These are phyloP conservation scores for Istiophorus platypterus DNA, from an alignment of 2,113 vertebrate species.

Conservation along the genomic window DNA sequence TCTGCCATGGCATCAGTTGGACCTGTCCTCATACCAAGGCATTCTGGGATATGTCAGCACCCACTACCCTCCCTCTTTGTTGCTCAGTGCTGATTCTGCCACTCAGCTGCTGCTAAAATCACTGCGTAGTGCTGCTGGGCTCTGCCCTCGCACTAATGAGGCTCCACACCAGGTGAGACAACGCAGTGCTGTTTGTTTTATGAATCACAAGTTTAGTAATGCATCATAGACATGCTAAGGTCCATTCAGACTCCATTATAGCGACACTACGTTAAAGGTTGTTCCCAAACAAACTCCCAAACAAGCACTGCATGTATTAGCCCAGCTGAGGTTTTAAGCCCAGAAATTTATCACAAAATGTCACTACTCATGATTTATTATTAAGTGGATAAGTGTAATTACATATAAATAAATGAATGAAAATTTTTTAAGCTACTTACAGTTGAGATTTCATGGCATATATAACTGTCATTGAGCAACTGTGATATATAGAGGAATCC, in stretches of 20 bases:
- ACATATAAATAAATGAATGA: background rate
- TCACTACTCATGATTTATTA: background rate
- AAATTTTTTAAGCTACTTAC: background rate
- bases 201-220: background rate
- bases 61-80: slow-evolving; percentile 91
- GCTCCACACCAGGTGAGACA: slow-evolving; percentile 88
- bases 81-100: slow-evolving; percentile 88
- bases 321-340: background rate
- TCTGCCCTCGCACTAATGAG: slow-evolving; percentile 82
- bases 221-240: background rate
- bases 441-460: slow-evolving; percentile 2
- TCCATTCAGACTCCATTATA: too few relatives aligned
- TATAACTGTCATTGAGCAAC: background rate
- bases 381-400: background rate
- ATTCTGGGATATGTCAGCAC: slow-evolving; percentile 91
- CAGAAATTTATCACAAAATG: background rate
- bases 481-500: background rate
- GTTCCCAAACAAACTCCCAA: background rate
- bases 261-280: background rate
- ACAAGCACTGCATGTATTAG: background rate
- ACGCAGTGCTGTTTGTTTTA: slow-evolving; percentile 11
- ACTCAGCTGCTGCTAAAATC: slow-evolving; percentile 89
- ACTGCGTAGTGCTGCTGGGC: slow-evolving; percentile 91
- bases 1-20: slow-evolving; percentile 94
- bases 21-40: slow-evolving; percentile 90